Percentiles rank a stretch among this genome's conserved stretches.
These are phyloP conservation scores for Amblyopsis hoosieri DNA, from an alignment of 2,797 vertebrate genomes.

Conservation along the genomic window DNA sequence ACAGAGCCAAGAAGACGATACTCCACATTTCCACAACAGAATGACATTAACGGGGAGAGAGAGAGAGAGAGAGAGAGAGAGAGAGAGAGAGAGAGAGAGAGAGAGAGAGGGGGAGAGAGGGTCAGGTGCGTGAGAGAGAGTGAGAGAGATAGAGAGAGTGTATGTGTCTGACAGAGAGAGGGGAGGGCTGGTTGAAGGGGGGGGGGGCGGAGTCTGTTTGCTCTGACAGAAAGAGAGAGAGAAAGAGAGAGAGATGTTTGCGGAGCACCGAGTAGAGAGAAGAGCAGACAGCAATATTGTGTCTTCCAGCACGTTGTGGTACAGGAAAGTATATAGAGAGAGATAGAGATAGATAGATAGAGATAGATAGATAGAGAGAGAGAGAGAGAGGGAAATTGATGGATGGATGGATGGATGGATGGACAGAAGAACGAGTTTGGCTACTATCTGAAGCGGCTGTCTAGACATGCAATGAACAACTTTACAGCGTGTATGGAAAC, in stretches of 20 bases:
- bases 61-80: slow-evolving; percentile 55
- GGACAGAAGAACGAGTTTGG: slow-evolving; percentile 60
- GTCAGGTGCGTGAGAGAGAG: slow-evolving; percentile 30
- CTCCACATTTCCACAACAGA: slow-evolving; percentile 83
- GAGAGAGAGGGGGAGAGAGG: slow-evolving; percentile 16
- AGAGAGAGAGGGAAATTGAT: neutral
- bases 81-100: slow-evolving; percentile 44
- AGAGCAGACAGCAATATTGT: neutral
- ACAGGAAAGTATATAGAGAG: slow-evolving; percentile 6
- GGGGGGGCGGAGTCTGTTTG: slow-evolving; percentile 72
- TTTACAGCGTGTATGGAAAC: slow-evolving; percentile 26
- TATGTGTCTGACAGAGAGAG: slow-evolving; percentile 10
- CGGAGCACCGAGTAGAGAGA: slow-evolving; percentile 23
- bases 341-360: too few species aligned
- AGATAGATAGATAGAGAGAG: too few species aligned
- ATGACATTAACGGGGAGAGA: slow-evolving; percentile 73
- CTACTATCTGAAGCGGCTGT: slow-evolving; percentile 61
- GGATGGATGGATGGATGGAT: slow-evolving; percentile 21
- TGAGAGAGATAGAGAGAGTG: slow-evolving; percentile 12
- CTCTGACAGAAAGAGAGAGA: slow-evolving; percentile 58
- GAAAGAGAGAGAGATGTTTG: slow-evolving; percentile 27
- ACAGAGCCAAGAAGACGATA: slow-evolving; percentile 79
- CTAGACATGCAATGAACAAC: slow-evolving; percentile 57
- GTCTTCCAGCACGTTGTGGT: neutral
- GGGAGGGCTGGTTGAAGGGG: slow-evolving; percentile 25